Conservation (phyloP, 2,113 vertebrate genomes). For the Tiliqua scincoides region DNA sequence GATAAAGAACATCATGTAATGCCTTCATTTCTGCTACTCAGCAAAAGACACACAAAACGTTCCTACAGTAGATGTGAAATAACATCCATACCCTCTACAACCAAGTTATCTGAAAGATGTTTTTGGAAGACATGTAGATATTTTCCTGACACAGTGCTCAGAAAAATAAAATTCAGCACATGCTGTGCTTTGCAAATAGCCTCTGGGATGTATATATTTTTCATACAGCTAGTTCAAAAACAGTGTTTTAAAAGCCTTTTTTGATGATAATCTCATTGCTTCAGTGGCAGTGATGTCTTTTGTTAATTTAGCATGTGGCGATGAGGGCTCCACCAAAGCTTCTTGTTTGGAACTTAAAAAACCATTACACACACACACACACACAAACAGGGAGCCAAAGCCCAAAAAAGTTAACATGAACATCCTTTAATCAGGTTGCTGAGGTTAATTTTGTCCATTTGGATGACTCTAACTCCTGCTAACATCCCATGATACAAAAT, state of each 20-base stretch:
- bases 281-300: not conserved
- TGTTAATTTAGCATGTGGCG: slow-evolving; percentile 44
- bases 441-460: slow-evolving; percentile 36
- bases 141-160: slow-evolving; percentile 4
- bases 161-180: slow-evolving; percentile 36
- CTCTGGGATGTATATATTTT: slow-evolving; percentile 2
- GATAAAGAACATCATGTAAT: not conserved
- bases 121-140: not conserved
- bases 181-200: slow-evolving; percentile 9
- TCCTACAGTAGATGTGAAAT: slow-evolving; percentile 9
- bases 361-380: too few relatives aligned
- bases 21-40: slow-evolving; percentile 8
- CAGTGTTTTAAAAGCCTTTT: slow-evolving; percentile 54
- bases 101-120: not conserved
- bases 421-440: slow-evolving; percentile 55
- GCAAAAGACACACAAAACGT: slow-evolving; percentile 22
- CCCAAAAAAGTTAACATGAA: slow-evolving; percentile 38
- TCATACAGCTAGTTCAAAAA: slow-evolving; percentile 29
- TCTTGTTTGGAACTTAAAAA: slow-evolving; percentile 56
- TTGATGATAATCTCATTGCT: slow-evolving; percentile 31
- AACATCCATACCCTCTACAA: not conserved
- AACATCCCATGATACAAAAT: slow-evolving; percentile 4
- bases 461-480: slow-evolving; percentile 19
- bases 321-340: slow-evolving; percentile 22
- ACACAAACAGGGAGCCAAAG: slow-evolving; percentile 25